Evolutionary conservation across 2,888 invertebrate genomes (phyloP), one percentile per base, ranked within the genome.

Genomic region (Lamproptera curius): DNA sequence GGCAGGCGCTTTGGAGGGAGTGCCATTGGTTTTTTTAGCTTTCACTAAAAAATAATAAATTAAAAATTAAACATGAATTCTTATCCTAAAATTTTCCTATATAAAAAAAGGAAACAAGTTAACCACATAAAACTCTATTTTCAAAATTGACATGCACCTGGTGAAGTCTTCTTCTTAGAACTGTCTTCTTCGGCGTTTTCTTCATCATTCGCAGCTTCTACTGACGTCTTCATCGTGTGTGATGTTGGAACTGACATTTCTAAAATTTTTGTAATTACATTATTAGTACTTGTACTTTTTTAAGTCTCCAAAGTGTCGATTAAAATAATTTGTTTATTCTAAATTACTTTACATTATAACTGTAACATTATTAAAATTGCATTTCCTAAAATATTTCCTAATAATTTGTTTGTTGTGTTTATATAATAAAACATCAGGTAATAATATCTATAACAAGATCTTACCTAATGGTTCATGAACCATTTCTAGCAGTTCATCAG

Each of bases 391-490:
- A n/a, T n/a, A n/a, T n/a, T n/a, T n/a, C n/a, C n/a, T n/a, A n/a
- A n/a, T n/a, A n/a, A n/a, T n/a, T n/a, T n/a, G n/a, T n/a, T n/a
- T n/a, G n/a, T n/a, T n/a, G n/a, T n/a, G n/a, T n/a, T n/a, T n/a
- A n/a, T n/a, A n/a, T n/a, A n/a, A n/a, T n/a, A n/a, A n/a, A n/a
- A n/a, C n/a, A n/a, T n/a, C n/a, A n/a, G n/a, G n/a, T n/a, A n/a
- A n/a, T n/a, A n/a, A n/a, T n/a, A n/a, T n/a, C n/a, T n/a, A 20
- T 5, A 17, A 16, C 35, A 3, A 40, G 13, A 17, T 34, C 13
- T 13, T 53, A 90, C 91, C 88, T 16, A 87, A 54, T 11, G 93
- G 93, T 62, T 92, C 92, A 23, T 89, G 88, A 47, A 91, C 90
- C 58, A 93, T 68, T 37, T 91, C 89, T 57, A 90, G 81, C 20